Conservation (phyloP, 2,888 invertebrate genomes). For the Drosophila picticornis region DNA sequence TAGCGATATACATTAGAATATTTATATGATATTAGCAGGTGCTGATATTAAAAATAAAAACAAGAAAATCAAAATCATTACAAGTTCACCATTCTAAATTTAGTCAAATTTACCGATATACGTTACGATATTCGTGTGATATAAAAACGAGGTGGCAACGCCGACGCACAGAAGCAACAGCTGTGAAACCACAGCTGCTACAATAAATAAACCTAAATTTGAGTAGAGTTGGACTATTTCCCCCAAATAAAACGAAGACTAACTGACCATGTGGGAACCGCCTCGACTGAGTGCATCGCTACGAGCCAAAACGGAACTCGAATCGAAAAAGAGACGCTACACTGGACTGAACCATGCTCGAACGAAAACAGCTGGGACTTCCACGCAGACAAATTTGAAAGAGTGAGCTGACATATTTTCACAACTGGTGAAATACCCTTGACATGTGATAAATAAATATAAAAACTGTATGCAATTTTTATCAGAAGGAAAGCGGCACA, state of each 20-base stretch:
- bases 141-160: conserved; percentile 38
- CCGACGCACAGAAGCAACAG: conserved; percentile 32
- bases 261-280: conserved; percentile 71
- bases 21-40: not conserved
- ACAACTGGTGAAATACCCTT: conserved; percentile 51
- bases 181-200: conserved; percentile 46
- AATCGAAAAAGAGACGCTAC: conserved; percentile 79
- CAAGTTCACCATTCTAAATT: conserved; percentile 4
- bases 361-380: conserved; percentile 9
- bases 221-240: conserved; percentile 7
- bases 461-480: not conserved
- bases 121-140: conserved; percentile 8
- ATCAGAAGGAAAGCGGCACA: conserved; percentile 58
- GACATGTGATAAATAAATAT: not conserved
- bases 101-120: conserved; percentile 22
- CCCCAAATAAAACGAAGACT: conserved; percentile 19
- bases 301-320: conserved; percentile 88
- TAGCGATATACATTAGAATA: not conserved
- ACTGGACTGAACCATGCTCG: conserved; percentile 27
- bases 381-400: conserved; percentile 56
- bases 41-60: not conserved
- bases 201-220: conserved; percentile 11
- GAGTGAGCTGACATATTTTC: conserved; percentile 63
- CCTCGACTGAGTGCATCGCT: conserved; percentile 89
- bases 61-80: not conserved